Percentiles rank a stretch among this genome's conserved stretches.
Evolutionary conservation across 35 echinoderm and acorn worm genomes (phyloP).

Genomic region (Heliocidaris tuberculata): DNA sequence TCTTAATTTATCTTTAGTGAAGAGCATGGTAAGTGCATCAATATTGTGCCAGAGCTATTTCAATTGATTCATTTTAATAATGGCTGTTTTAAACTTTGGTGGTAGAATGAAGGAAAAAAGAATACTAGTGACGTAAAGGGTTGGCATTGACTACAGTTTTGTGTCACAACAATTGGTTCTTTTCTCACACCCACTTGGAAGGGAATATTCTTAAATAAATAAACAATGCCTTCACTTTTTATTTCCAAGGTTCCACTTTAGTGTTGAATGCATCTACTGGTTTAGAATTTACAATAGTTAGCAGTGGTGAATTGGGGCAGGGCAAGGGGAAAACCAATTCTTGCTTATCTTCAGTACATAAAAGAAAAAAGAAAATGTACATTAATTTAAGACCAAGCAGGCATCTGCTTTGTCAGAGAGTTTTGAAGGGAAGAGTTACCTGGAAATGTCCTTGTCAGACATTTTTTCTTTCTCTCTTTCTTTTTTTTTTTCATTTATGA

Average conservation of each 20-base stretch:
- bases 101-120: background rate
- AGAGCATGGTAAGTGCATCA: background rate
- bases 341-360: background rate
- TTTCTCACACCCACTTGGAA: background rate
- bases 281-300: too few species aligned
- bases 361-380: background rate
- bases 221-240: background rate
- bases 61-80: background rate
- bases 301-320: too few species aligned
- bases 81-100: too few species aligned
- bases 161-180: background rate
- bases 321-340: background rate
- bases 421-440: background rate
- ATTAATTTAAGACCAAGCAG: background rate
- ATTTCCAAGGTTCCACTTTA: background rate
- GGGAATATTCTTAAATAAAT: background rate
- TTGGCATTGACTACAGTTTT: background rate
- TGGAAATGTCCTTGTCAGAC: background rate
- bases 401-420: background rate
- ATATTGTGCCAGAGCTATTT: background rate
- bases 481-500: background rate
- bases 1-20: background rate
- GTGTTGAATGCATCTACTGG: too few species aligned
- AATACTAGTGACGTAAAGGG: background rate
- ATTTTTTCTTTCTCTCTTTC: background rate